These are phyloP conservation scores for Spheniscus mendiculus DNA, from an alignment of 2,113 vertebrate species.

Conservation along the genomic window DNA sequence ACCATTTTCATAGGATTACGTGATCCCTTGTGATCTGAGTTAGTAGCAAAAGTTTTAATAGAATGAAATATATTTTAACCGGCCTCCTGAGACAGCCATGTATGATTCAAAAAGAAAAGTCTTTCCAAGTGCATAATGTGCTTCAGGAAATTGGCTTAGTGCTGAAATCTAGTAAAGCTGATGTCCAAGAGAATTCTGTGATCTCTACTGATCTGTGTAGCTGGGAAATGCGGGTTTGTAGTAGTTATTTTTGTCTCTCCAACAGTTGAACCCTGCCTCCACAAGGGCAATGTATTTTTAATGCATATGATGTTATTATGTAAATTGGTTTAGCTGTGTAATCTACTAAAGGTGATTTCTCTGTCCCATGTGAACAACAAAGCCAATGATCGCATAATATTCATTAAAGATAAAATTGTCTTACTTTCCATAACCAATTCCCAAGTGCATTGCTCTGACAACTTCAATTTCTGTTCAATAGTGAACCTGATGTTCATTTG, in stretches of 20 bases:
- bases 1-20: not conserved
- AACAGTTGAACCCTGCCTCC: constrained; percentile 18
- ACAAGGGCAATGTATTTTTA: constrained; percentile 68
- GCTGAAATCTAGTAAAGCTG: constrained; percentile 19
- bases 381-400: constrained; percentile 61
- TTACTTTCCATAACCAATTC: constrained; percentile 60
- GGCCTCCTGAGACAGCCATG: not conserved
- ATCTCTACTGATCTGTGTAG: constrained; percentile 17
- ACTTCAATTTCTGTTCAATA: constrained; percentile 50
- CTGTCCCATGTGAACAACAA: constrained; percentile 51
- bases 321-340: constrained; percentile 67
- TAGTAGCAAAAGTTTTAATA: constrained; percentile 4
- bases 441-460: constrained; percentile 47
- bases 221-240: not conserved
- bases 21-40: not conserved
- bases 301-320: constrained; percentile 63
- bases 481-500: constrained; percentile 48
- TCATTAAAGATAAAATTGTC: constrained; percentile 68
- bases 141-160: constrained; percentile 36
- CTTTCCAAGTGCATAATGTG: constrained; percentile 4
- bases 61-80: constrained; percentile 11
- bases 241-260: constrained; percentile 48
- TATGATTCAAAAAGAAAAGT: not conserved
- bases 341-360: constrained; percentile 69
- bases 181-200: constrained; percentile 41